Base-by-base conservation (phyloP, 1,140 invertebrate species). In the Hypsibius dujardini region DNA sequence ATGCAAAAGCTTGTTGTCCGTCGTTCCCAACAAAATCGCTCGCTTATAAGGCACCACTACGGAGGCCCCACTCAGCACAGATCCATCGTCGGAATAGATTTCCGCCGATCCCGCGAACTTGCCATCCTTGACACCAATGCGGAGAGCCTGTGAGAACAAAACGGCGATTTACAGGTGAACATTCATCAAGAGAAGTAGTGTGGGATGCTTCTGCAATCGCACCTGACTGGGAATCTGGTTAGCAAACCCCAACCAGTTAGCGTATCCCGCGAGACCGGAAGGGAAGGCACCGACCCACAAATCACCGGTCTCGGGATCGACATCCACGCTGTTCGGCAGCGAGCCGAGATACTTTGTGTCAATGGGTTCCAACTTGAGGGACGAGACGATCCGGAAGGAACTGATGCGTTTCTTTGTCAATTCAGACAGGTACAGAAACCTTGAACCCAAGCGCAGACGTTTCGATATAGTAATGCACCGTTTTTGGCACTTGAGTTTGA, bases 351-450 rank as follows among this genome's bases (percentile, higher is more conserved):
- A 15, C 45, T 67, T 67, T 45, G 12, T 7, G 45, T 67, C 62
- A 7, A 15, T 42, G 3, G 62, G 62, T 7, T 15, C 62, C 12
- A 67, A 42, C 3, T 12, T 67, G 62, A 45, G 12, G 3, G 62
- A 42, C 3, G 12, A 15, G 12, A 15, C 62, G 12, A 67, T 67
- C 12, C 62, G 62, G 42, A 15, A 67, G 12, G 62, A 67, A 15
- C 12, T 67, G 42, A 67, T 12, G 12, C 62, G 62, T 42, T 67
- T 67, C 42, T 67, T 67, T 12, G 12, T 67, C 3, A 67, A 12
- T 45, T 67, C 62, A 12, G 42, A 7, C 62, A 67, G 62, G 42
- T 67, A 67, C 3, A 67, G 62, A 67, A 15, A 67, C 62, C 62
- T 67, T 28, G 28, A 28, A 28, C 28, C 28, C 28, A 28, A 28